Conservation (phyloP, 2,113 vertebrate genomes). For the Pyxicephalus adspersus region DNA sequence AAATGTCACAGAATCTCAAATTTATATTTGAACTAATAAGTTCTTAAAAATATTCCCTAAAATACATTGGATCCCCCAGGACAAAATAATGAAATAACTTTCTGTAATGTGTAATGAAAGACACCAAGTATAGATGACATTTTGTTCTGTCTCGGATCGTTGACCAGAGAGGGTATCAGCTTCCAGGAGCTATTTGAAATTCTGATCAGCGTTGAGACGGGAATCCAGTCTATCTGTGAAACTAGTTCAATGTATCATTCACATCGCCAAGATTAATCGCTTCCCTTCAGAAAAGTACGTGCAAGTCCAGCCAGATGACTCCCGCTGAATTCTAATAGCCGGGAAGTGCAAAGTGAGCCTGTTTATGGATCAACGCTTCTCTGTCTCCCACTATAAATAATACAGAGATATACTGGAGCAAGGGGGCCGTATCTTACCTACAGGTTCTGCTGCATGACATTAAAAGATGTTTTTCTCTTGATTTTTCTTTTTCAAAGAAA, state of each 20-base stretch:
- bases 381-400: conserved; percentile 2
- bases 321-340: conserved; percentile 40
- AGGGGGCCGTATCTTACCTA: not conserved
- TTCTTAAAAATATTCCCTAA: not conserved
- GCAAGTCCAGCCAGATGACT: conserved; percentile 21
- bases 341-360: conserved; percentile 23
- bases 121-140: conserved; percentile 22
- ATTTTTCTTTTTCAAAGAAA: no score
- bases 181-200: conserved; percentile 44
- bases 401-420: conserved; percentile 10
- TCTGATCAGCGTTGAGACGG: conserved; percentile 33
- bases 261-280: conserved; percentile 51
- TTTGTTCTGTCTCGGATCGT: conserved; percentile 39
- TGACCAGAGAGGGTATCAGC: conserved; percentile 42
- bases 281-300: conserved; percentile 44
- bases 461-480: no score
- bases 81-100: conserved; percentile 38
- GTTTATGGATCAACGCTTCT: conserved; percentile 39
- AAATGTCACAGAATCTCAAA: no score
- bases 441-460: not conserved
- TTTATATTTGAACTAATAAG: not conserved
- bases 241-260: conserved; percentile 55
- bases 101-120: conserved; percentile 43
- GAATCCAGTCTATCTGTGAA: conserved; percentile 41
- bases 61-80: conserved; percentile 10